Conservation (phyloP, 2,113 vertebrate species). For the Lepus timidus region DNA sequence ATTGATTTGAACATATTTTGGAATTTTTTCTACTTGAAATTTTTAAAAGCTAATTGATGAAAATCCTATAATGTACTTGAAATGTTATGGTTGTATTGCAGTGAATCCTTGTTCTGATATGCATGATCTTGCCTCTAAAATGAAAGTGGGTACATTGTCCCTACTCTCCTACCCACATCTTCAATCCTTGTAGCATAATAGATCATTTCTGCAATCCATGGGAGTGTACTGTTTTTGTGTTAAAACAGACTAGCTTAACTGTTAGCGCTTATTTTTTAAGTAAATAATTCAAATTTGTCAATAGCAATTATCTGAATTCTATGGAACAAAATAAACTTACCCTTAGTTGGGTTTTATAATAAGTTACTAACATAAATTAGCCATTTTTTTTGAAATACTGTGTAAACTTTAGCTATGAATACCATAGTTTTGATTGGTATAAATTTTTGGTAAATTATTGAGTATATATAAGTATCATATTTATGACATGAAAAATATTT, state of each 20-base stretch:
- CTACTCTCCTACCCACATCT: not conserved
- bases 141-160: not conserved
- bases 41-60: conserved; percentile 56
- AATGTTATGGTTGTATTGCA: conserved; percentile 53
- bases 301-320: conserved; percentile 54
- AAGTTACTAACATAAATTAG: conserved; percentile 59
- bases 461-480: conserved; percentile 44
- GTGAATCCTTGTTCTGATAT: not conserved
- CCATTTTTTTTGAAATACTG: conserved; percentile 58
- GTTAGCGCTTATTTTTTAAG: conserved; percentile 37
- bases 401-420: conserved; percentile 35
- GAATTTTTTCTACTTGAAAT: conserved; percentile 76
- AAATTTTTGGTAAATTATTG: conserved; percentile 33
- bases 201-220: not conserved
- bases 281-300: conserved; percentile 29
- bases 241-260: conserved; percentile 50
- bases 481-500: conserved; percentile 52
- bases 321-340: conserved; percentile 13
- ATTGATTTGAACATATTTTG: conserved; percentile 77
- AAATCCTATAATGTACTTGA: conserved; percentile 63
- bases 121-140: conserved; percentile 45
- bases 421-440: conserved; percentile 49
- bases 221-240: not conserved
- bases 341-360: conserved; percentile 52
- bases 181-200: not conserved